Base-by-base conservation (phyloP, 2,888 invertebrate species). In the Melanostoma scalare region DNA sequence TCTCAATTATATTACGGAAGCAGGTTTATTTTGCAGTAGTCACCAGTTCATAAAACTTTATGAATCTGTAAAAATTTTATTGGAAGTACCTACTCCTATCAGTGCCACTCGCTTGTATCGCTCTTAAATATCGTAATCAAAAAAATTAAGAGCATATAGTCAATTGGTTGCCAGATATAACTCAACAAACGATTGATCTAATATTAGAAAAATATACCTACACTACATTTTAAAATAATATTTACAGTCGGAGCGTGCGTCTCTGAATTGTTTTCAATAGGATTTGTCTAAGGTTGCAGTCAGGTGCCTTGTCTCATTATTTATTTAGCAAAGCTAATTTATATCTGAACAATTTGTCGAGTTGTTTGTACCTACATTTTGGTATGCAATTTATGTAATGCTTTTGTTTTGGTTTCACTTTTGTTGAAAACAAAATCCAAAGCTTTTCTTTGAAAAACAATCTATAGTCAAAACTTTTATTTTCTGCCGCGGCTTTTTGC, bases 351-450 rank as follows among this genome's bases (percentile, higher is more conserved):
- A 61, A 46, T 61, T 20, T 46, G 20, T 4, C 6, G 30, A 40
- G 40, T 30, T 30, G 5, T 31, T 58, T 55, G 9, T 42, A 42
- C 42, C n/a, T 31, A 42, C 42, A 58, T 31, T 40, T 58, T 42
- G 30, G 6, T 58, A 42, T 42, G 31, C 6, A 58, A 10, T 46
- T 46, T 58, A 56, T 42, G 9, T 31, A 42, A 9, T 9, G 10
- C n/a, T 20, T 63, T 31, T 50, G n/a, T 63, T 63, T 50, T 50
- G 30, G n/a, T 63, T 63, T 63, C 63, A 3, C 50, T 63, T 63
- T 61, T 46, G n/a, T 30, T 61, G 35, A 63, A 63, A 63, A 30
- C 36, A 30, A 9, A 8, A 46, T 20, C 33, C 35, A 35, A 20
- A 61, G 9, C n/a, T 31, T 50, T 38, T 61, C 9, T 10, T 31